Evolutionary conservation across 2,113 vertebrate genomes (phyloP), one percentile per base, ranked within the genome.

Genomic region (Microtus montanus): DNA sequence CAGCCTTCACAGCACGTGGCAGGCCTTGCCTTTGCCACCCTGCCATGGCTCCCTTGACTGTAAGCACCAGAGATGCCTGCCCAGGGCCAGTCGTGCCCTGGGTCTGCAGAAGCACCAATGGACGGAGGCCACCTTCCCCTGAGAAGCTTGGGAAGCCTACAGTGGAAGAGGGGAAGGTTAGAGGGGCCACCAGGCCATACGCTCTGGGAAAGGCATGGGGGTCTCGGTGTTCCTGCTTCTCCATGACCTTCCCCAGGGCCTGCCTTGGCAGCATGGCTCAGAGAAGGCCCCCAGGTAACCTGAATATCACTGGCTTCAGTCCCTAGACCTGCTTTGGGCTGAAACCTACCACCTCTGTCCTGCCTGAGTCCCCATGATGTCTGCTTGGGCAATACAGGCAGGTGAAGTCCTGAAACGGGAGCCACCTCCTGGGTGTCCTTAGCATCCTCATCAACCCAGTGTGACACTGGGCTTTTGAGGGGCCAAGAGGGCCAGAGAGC

Each of bases 41-140:
- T 2, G 38, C 87, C 92, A 17, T 0, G 87, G 78, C 11, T 68
- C 79, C 90, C 41, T 49, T 4, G 30, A 79, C 87, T 66, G 58
- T 63, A 30, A 97, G 96, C 96, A 97, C 97, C 97, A 91, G 85
- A 96, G 87, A 66, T 49, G 73, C 44, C 68, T 71, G 30, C 28
- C 33, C 61, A 1, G 41, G 47, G 41, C 70, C 82, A 13, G 28
- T 54, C 77, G 41, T 28, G 86, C 83, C 91, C 86, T 2, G 26
- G 35, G 54, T 54, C 87, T 63, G 22, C 68, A 44, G 35, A 54
- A 97, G 97, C 97, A 97, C 97, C 96, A 93, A 86, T 2, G 15
- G 87, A 68, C 2, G 10, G 95, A 68, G 58, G 75, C 79, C 24
- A 0, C 26, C 82, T 73, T 89, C 17, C 20, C 41, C 54, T 2